Conservation (phyloP, 2,797 vertebrate genomes). For the Cirrhinus molitorella region DNA sequence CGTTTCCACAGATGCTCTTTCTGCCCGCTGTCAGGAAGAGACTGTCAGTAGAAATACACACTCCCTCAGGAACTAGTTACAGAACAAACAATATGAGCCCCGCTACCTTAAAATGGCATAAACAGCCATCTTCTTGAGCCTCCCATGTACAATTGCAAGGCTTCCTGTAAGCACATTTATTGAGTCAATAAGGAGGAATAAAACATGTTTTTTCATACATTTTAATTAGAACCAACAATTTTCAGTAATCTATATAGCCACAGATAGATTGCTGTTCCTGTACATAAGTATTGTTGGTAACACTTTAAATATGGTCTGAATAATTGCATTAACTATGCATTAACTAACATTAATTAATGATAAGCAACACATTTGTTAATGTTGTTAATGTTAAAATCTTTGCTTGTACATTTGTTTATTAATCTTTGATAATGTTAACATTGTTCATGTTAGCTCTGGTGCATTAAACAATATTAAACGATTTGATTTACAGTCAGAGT, state of each 20-base stretch:
- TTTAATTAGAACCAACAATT: constrained; percentile 7
- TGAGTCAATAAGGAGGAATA: background rate
- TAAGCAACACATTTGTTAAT: background rate
- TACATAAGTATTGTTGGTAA: background rate
- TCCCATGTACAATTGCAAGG: constrained; percentile 8
- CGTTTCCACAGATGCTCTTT: constrained; percentile 43
- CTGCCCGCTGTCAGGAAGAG: constrained; percentile 51
- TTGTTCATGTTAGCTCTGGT: too few species aligned
- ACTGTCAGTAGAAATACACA: constrained; percentile 44
- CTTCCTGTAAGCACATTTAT: constrained; percentile 26
- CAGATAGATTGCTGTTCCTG: background rate
- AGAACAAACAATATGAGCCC: constrained; percentile 57
- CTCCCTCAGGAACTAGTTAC: constrained; percentile 58
- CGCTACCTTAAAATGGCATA: constrained; percentile 42
- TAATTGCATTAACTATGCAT: background rate
- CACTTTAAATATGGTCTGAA: background rate
- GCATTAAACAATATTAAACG: too few species aligned
- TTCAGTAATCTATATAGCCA: background rate
- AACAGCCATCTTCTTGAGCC: constrained; percentile 42
- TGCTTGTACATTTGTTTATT: too few species aligned
- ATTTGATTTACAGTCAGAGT: too few species aligned
- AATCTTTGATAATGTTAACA: background rate
- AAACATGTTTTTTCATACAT: background rate
- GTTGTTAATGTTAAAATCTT: too few species aligned
- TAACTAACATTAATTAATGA: background rate